phyloP scores from a whole-genome alignment of 2,113 vertebrate genomes.

The Ictalurus furcatus region DNA sequence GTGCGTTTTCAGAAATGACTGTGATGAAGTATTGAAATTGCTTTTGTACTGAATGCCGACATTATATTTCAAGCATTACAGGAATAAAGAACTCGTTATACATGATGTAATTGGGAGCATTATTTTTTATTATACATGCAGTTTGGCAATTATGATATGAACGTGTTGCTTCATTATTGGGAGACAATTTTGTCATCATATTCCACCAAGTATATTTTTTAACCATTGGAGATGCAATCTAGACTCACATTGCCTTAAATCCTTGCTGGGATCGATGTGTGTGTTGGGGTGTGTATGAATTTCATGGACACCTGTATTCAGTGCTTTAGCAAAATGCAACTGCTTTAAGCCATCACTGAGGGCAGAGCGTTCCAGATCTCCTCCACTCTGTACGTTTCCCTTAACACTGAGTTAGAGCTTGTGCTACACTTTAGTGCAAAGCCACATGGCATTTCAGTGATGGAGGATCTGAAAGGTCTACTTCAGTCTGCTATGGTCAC shows the following conservation, averaged over 20 bases:
- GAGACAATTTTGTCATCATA: neutral
- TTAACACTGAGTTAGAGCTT: neutral
- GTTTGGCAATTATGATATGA: neutral
- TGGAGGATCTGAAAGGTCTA: neutral
- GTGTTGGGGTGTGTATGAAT: neutral
- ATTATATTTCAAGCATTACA: neutral
- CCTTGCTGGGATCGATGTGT: neutral
- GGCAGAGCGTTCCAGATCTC: neutral
- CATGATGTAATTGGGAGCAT: neutral
- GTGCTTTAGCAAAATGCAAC: neutral
- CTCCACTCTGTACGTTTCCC: neutral
- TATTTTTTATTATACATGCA: neutral
- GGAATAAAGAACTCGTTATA: neutral
- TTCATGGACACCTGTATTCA: neutral
- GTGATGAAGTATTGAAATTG: neutral
- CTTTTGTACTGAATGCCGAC: neutral
- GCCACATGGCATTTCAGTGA: constrained; percentile 15
- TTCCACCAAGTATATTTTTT: neutral
- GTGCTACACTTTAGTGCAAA: neutral
- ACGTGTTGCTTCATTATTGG: neutral
- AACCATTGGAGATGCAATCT: neutral
- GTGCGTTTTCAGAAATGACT: neutral
- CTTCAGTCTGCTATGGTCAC: neutral
- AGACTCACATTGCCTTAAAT: neutral
- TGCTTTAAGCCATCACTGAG: neutral